These are phyloP conservation scores for Paracanthobrama guichenoti DNA, from an alignment of 2,113 vertebrate genomes.

Conservation along the genomic window DNA sequence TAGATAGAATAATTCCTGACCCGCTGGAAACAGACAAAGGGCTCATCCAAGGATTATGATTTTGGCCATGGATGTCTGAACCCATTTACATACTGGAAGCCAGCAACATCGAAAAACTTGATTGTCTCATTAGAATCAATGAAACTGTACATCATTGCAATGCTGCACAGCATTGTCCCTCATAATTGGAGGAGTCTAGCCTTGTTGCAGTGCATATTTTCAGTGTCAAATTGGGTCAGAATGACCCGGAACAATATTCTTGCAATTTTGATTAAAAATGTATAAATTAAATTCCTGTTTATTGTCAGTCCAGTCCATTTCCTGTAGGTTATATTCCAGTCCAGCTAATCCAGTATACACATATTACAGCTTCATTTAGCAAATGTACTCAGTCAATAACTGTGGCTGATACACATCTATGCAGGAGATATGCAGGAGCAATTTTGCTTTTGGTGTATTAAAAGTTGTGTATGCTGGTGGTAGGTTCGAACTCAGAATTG, in stretches of 20 bases:
- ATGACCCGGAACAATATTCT: too few species aligned
- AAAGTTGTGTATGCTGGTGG: too few species aligned
- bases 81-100: background rate
- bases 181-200: background rate
- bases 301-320: too few species aligned
- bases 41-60: background rate
- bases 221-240: background rate
- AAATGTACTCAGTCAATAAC: background rate
- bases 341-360: background rate
- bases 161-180: background rate
- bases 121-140: background rate
- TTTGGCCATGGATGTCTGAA: background rate
- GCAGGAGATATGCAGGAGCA: too few species aligned
- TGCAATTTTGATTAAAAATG: too few species aligned
- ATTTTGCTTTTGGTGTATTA: too few species aligned
- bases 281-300: too few species aligned
- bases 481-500: too few species aligned
- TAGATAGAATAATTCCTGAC: conserved; percentile 31
- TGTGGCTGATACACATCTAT: too few species aligned
- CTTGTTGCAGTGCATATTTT: background rate
- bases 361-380: background rate
- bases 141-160: background rate
- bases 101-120: background rate
- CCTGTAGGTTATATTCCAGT: background rate
- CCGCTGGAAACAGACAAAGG: background rate